These are phyloP conservation scores for Thera britannica DNA, from an alignment of 2,888 invertebrate genomes.

Conservation along the genomic window DNA sequence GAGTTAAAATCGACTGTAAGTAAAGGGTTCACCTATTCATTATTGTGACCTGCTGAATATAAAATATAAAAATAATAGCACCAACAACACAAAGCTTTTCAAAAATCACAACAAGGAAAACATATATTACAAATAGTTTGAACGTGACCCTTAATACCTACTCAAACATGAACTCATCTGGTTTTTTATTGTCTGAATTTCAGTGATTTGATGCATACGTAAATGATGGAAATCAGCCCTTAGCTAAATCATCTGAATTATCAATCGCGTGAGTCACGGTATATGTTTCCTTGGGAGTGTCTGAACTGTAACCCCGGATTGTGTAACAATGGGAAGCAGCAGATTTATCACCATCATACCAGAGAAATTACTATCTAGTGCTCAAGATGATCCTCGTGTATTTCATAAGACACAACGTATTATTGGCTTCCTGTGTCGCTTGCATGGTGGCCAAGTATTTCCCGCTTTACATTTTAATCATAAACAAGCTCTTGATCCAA, in stretches of 20 bases:
- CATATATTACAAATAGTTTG: too few species aligned
- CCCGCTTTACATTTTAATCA: conserved; percentile 6
- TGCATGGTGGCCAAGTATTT: conserved; percentile 19
- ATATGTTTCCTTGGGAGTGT: conserved; percentile 46
- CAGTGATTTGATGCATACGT: neutral
- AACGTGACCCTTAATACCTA: too few species aligned
- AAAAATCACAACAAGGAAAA: too few species aligned
- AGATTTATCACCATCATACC: conserved; percentile 43
- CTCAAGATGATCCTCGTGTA: conserved; percentile 38
- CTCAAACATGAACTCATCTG: neutral
- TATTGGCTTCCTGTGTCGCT: conserved; percentile 35
- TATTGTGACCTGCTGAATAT: too few species aligned
- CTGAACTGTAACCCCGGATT: conserved; percentile 53
- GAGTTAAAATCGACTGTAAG: neutral
- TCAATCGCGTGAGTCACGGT: conserved; percentile 54
- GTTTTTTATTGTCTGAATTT: neutral
- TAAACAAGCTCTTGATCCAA: too few species aligned
- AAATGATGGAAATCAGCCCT: conserved; percentile 23
- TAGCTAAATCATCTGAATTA: conserved; percentile 53
- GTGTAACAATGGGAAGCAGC: conserved; percentile 54
- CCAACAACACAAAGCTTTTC: too few species aligned
- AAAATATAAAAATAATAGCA: too few species aligned
- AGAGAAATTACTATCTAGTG: conserved; percentile 43
- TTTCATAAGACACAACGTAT: conserved; percentile 31
- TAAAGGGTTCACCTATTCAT: too few species aligned